Evolutionary conservation across 2,888 invertebrate genomes (phyloP), one percentile per base, ranked within the genome.

Genomic region (Caenorhabditis afra): DNA sequence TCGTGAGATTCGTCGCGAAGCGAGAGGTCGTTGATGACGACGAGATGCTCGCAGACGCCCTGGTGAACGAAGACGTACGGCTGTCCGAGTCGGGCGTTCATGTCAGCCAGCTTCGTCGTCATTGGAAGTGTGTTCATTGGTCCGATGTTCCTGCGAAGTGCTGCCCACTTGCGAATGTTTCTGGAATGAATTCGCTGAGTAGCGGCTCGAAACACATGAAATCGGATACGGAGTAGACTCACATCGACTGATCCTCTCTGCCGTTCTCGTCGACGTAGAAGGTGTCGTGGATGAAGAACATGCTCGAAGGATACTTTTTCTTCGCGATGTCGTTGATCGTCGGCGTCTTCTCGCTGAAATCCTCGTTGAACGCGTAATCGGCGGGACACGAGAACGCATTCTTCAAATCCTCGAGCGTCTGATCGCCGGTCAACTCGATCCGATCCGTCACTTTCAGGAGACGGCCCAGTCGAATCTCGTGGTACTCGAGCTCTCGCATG

Each of bases 31-130:
- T 94, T 94, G 90, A 97, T 94, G 0, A 94, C 92, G 87, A 97
- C 92, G 3, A 96, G 90, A 91, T 97, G 97, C 91, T 97, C 96
- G 91, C 97, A 97, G 89, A 94, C 93, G 10, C 95, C 96, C 91
- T 95, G 95, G 91, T 97, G 97, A 77, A 94, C 93, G 92, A 95
- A 97, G 0, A 97, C 93, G 93, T 94, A 94, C 0, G 94, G 94
- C 88, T 93, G 93, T 0, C 94, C 94, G 8, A 94, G 89, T 50
- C 92, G 91, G 4, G 93, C 90, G 8, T 88, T 91, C 18, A 94
- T 90, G 82, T 93, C 92, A n/a, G 90, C 84, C 53, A 94, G 55
- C 65, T 78, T 79, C 20, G 57, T 75, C 58, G 5, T 65, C 53
- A 35, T 71, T 50, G 66, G 87, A 82, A 45, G 66, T 64, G 8